Base-by-base conservation (phyloP, 64 coral and sea anemone genomes). In the Pocillopora damicornis region DNA sequence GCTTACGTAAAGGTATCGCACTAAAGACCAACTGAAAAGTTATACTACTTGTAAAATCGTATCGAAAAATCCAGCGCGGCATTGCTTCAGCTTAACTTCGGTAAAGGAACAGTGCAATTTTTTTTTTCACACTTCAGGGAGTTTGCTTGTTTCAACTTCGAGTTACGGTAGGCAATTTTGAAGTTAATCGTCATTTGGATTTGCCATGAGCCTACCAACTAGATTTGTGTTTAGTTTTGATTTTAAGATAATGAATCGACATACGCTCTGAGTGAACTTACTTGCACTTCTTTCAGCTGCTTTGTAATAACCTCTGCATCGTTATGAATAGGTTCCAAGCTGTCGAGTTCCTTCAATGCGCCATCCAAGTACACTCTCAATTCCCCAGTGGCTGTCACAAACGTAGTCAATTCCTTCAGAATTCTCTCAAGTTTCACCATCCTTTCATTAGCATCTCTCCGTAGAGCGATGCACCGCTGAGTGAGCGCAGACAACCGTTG, bases 241-340 rank as follows among this genome's bases (percentile, higher is more conserved):
- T 51, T 51, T 51, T 51, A 51, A 51, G 42, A 51, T 51, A 51
- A 51, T 51, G 42, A 51, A 51, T 25, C 3, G 67, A 7, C 2
- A 71, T 11, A 11, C 8, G 11, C 22, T 30, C 22, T 1, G 9
- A 9, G 14, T 57, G 9, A 66, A 58, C 35, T 89, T 36, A 95
- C 94, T 81, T 95, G 75, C 22, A 96, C 87, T 96, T 96, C 94
- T 20, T 87, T 82, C 14, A 96, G 37, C 61, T 96, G 94, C 80
- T 88, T 89, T 22, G 76, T 75, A 35, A 96, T 81, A 22, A 93
- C 83, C 12, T 93, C 91, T 73, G 76, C 91, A 82, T 96, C 94
- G 35, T 93, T 92, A 59, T 93, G 90, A 35, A 96, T 96, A n/a
- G 94, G 94, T 35, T 90, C 94, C n/a, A 93, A 80, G 22, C 57